These are phyloP conservation scores for Glyptemys insculpta DNA, from an alignment of 2,797 vertebrate genomes.

Conservation along the genomic window DNA sequence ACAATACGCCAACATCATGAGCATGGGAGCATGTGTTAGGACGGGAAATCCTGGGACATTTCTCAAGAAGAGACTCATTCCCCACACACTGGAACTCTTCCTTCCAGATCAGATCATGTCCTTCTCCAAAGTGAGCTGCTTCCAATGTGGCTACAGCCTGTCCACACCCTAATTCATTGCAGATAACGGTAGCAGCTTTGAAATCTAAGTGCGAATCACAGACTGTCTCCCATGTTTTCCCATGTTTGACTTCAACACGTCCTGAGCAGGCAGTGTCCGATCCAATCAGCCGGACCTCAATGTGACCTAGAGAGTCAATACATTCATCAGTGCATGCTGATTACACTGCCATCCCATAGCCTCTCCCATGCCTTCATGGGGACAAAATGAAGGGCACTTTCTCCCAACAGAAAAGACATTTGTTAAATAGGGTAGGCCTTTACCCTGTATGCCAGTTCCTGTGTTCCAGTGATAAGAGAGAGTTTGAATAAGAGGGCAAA, in stretches of 20 bases:
- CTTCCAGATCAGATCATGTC: constrained; percentile 67
- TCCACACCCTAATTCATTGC: constrained; percentile 80
- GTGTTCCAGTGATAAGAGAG: neutral
- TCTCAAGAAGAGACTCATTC: constrained; percentile 66
- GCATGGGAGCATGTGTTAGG: constrained; percentile 53
- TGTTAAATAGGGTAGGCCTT: neutral
- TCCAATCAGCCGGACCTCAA: constrained; percentile 58
- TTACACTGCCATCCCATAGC: neutral
- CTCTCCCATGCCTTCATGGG: too few relatives aligned
- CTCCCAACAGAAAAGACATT: neutral
- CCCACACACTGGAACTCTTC: constrained; percentile 80
- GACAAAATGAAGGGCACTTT: neutral
- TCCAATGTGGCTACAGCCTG: constrained; percentile 55
- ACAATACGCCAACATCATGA: constrained; percentile 67
- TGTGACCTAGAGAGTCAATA: constrained; percentile 63
- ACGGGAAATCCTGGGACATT: constrained; percentile 65
- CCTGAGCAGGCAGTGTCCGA: constrained; percentile 78
- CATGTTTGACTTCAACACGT: constrained; percentile 69
- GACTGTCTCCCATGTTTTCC: constrained; percentile 67
- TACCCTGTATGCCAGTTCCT: neutral
- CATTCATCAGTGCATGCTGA: neutral
- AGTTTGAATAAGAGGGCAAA: neutral
- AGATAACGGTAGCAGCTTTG: constrained; percentile 80
- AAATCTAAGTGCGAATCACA: constrained; percentile 80
- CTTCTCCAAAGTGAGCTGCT: constrained; percentile 62